A percentile compares a stretch with the other conserved stretches of the same genome.
Conservation (phyloP, 2,113 vertebrate genomes). For the Ginglymostoma cirratum region DNA sequence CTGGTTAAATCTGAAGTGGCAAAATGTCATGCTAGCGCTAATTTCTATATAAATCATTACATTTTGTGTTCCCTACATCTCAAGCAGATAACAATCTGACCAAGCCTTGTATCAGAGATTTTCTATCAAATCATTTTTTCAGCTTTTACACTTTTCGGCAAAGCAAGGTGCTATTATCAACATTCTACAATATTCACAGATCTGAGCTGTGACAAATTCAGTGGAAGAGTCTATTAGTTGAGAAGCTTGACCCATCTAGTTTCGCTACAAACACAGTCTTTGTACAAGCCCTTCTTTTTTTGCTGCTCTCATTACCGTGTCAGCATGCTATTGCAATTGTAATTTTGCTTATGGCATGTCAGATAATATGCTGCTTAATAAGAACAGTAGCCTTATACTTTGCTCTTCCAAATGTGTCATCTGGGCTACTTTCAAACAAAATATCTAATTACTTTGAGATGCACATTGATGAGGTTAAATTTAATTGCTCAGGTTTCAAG, state of each 20-base stretch:
- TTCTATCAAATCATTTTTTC: not conserved
- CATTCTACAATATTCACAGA: not conserved
- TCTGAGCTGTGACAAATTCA: not conserved
- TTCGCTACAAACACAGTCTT: too few relatives aligned
- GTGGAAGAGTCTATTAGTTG: not conserved
- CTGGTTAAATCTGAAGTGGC: not conserved
- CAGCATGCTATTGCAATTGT: not conserved
- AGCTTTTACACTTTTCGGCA: not conserved
- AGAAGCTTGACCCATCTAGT: not conserved
- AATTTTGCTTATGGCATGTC: not conserved
- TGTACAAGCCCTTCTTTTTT: not conserved
- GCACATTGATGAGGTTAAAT: not conserved
- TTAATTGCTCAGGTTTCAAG: too few relatives aligned
- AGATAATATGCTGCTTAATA: not conserved
- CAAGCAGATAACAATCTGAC: not conserved
- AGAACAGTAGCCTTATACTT: not conserved
- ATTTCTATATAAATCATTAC: not conserved
- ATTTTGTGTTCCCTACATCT: not conserved
- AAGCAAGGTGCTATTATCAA: not conserved
- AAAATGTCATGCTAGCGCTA: not conserved
- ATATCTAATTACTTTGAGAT: not conserved
- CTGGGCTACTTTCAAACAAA: not conserved
- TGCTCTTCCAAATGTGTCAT: too few relatives aligned
- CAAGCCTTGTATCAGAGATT: not conserved
- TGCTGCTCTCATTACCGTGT: not conserved